Percentiles rank a stretch among this genome's conserved stretches.
Conservation (phyloP, 2,113 vertebrate genomes). For the Benitochromis conjunctus region DNA sequence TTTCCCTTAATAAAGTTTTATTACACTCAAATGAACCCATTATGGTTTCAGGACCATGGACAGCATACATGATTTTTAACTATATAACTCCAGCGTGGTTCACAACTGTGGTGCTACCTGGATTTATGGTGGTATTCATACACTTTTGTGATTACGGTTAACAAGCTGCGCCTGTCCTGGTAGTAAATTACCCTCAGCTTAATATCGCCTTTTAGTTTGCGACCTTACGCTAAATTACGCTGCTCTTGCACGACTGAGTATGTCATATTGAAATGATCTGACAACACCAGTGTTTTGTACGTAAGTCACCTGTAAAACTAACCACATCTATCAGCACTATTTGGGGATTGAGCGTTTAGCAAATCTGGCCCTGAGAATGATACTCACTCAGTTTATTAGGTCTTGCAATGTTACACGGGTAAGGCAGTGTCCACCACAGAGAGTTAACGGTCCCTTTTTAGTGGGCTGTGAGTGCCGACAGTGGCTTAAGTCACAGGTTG, state of each 20-base stretch:
- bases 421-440: background rate
- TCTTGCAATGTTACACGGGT: background rate
- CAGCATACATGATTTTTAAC: background rate
- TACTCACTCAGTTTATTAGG: background rate
- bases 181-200: too few species aligned
- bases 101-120: background rate
- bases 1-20: background rate
- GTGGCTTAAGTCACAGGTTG: background rate
- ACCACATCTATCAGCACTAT: background rate
- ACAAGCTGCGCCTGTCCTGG: too few species aligned
- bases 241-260: background rate
- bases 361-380: background rate
- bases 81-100: background rate
- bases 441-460: background rate
- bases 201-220: background rate
- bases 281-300: background rate
- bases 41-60: background rate
- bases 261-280: background rate
- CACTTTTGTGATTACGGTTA: background rate
- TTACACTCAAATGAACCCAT: background rate
- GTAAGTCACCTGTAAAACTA: background rate
- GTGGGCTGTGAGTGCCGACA: background rate
- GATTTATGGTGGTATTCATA: background rate
- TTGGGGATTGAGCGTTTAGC: background rate
- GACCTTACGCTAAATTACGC: accelerated